Percentiles rank a stretch among this genome's conserved stretches.
Evolutionary conservation across 2,797 vertebrate genomes (phyloP).

Genomic region (Oreochromis grahami): DNA sequence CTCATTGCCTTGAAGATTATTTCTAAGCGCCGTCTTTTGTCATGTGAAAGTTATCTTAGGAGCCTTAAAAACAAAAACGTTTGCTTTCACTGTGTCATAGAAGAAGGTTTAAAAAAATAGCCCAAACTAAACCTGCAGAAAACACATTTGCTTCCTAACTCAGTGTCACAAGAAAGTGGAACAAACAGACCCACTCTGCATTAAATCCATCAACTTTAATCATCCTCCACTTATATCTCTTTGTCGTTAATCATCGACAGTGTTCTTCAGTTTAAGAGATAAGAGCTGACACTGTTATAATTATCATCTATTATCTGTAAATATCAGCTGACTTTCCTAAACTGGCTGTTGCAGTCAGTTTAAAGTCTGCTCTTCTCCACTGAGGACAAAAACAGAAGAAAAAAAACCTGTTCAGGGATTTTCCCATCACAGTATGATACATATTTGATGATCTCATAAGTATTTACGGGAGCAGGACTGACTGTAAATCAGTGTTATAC

Average conservation of each 20-base stretch:
- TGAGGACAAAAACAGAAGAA: not conserved
- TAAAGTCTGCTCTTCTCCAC: not conserved
- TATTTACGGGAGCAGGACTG: not conserved
- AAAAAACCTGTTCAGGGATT: not conserved
- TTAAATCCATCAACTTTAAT: not conserved
- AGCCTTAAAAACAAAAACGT: not conserved
- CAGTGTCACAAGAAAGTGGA: not conserved
- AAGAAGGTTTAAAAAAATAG: not conserved
- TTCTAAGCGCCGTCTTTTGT: not conserved
- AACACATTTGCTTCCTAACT: not conserved
- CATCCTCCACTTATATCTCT: not conserved
- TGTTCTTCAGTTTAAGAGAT: not conserved
- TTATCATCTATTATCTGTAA: not conserved
- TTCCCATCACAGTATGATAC: not conserved
- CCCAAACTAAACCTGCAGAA: not conserved
- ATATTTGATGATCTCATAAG: not conserved
- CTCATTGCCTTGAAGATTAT: not conserved
- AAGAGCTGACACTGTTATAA: not conserved
- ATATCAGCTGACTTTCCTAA: not conserved
- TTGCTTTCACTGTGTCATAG: not conserved
- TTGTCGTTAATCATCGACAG: not conserved
- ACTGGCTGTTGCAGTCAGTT: not conserved
- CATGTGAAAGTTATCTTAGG: not conserved
- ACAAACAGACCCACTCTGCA: not conserved
- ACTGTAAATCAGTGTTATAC: not conserved